phyloP scores from a whole-genome alignment of 2,113 vertebrate species.

The Naja naja region DNA sequence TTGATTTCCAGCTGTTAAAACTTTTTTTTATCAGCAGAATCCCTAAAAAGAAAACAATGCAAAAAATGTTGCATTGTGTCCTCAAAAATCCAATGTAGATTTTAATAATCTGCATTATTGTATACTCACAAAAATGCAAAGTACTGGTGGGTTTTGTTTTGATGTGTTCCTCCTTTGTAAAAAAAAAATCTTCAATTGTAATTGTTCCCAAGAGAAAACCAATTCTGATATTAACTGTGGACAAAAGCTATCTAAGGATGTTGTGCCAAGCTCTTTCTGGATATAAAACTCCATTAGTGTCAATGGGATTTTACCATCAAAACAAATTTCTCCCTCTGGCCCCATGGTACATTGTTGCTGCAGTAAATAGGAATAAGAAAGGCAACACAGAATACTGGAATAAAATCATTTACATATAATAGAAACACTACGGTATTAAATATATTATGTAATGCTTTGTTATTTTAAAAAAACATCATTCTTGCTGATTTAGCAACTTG shows the following conservation, averaged over 20 bases:
- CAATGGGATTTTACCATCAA: conserved; percentile 29
- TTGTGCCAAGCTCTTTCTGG: conserved; percentile 8
- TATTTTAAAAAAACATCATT: conserved; percentile 1
- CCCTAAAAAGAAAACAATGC: not conserved
- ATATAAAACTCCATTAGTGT: conserved; percentile 24
- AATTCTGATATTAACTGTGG: conserved; percentile 19
- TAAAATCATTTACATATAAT: not conserved
- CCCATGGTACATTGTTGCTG: not conserved
- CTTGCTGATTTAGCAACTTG: conserved; percentile 6
- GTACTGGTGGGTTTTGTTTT: not conserved
- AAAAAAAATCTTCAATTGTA: conserved; percentile 20
- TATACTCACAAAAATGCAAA: not conserved
- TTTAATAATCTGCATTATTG: not conserved
- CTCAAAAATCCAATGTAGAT: not conserved
- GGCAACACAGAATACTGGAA: not conserved
- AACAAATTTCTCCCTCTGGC: conserved; percentile 27
- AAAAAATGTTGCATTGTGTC: not conserved
- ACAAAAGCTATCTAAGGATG: conserved; percentile 18
- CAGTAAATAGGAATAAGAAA: conserved; percentile 7
- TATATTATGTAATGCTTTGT: not conserved
- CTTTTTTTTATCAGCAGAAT: not conserved
- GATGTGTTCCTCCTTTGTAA: not conserved
- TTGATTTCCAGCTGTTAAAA: not conserved
- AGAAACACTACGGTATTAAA: not conserved
- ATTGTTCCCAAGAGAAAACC: conserved; percentile 12